Evolutionary conservation across 2,113 vertebrate species (phyloP).

Genomic region (Clinocottus analis): DNA sequence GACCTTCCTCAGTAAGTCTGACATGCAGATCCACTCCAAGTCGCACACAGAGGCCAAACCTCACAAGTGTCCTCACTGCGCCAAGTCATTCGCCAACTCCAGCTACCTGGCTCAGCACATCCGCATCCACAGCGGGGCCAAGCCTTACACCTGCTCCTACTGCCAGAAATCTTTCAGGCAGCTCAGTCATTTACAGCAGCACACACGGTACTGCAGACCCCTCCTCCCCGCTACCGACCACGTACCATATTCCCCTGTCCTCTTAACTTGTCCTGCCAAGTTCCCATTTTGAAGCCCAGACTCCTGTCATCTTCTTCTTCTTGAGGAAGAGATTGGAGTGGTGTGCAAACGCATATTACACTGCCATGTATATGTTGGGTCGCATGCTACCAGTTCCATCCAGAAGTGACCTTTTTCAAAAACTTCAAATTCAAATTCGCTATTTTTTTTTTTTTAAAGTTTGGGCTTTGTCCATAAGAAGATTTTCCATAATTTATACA

Average conservation of each 20-base stretch:
- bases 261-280: slow-evolving; percentile 54
- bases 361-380: slow-evolving; percentile 51
- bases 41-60: slow-evolving; percentile 99
- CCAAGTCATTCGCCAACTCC: slow-evolving; percentile 99
- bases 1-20: slow-evolving; percentile 99
- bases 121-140: slow-evolving; percentile 99
- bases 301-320: slow-evolving; percentile 31
- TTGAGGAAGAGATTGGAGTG: slow-evolving; percentile 44
- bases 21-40: slow-evolving; percentile 99
- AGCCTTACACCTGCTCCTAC: slow-evolving; percentile 99
- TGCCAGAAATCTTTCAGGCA: slow-evolving; percentile 99
- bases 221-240: slow-evolving; percentile 30
- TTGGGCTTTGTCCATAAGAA: slow-evolving; percentile 21
- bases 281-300: slow-evolving; percentile 39
- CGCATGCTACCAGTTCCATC: slow-evolving; percentile 52
- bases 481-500: slow-evolving; percentile 34
- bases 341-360: slow-evolving; percentile 52
- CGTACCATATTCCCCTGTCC: slow-evolving; percentile 46
- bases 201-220: slow-evolving; percentile 94
- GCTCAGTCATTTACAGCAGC: slow-evolving; percentile 99
- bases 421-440: slow-evolving; percentile 49
- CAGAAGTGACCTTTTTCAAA: slow-evolving; percentile 58
- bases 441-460: slow-evolving; percentile 28
- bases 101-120: slow-evolving; percentile 99
- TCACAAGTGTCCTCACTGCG: slow-evolving; percentile 99